Evolutionary conservation across 1,140 invertebrate genomes (phyloP), one percentile per base, ranked within the genome.

Genomic region (Meloidogyne floridensis): DNA sequence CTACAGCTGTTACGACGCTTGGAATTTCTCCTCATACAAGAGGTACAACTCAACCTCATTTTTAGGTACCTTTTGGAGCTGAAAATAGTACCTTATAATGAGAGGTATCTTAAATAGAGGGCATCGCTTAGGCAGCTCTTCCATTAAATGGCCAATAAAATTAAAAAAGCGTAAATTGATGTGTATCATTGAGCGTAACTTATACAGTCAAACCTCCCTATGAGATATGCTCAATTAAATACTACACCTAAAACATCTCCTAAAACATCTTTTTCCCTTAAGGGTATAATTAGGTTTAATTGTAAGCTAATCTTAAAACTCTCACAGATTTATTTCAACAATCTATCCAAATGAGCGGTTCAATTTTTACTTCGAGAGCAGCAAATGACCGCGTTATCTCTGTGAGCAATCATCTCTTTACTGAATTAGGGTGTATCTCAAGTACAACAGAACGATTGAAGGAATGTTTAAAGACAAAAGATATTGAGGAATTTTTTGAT

Each of bases 261-360:
- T 32, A 32, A 32, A 32, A 32, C 32, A 32, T 32, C 32, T 32
- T 32, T 32, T 1, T 32, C 32, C 32, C 32, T 32, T 32, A 32
- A 32, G 32, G 32, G 32, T 32, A 32, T 32, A 32, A 32, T 32
- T 32, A 32, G 7, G 4, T 47, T 47, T 8, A 47, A 4, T 47
- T 47, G 47, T 6, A 69, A 42, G n/a, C 20, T 15, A 32, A 2
- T 74, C 18, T 54, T 47, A 13, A 69, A 47, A 6, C 4, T 47
- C 59, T 78, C 15, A 15, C 15, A 85, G 84, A 86, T 70, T 72
- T 84, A n/a, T 86, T 86, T 78, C 76, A 80, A 72, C 81, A 86
- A 75, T 72, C 76, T 13, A 73, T 86, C 13, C 84, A 86, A 83
- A 84, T 84, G 77, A 87, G 85, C 70, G 84, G 84, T n/a, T 83